A percentile compares a stretch with the other conserved stretches of the same genome.
These are phyloP conservation scores for Bruchidius siliquastri DNA, from an alignment of 2,888 invertebrate species.

Conservation along the genomic window DNA sequence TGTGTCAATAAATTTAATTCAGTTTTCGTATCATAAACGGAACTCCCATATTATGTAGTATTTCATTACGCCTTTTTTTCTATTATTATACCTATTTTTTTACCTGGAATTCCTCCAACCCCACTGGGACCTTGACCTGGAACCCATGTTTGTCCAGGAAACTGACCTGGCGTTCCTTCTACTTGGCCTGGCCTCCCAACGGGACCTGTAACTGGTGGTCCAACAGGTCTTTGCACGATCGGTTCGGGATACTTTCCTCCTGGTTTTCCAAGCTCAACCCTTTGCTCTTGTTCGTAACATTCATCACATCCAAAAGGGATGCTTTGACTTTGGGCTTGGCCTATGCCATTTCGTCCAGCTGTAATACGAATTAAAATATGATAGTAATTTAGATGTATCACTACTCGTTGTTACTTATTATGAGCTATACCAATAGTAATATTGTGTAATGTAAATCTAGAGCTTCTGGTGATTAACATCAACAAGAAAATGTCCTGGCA, in stretches of 20 bases:
- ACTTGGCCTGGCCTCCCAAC: constrained; percentile 7
- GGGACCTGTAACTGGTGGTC: not conserved
- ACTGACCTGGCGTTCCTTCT: not conserved
- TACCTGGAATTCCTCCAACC: constrained; percentile 3
- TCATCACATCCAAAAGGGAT: constrained; percentile 66
- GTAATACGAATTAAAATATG: constrained; percentile 27
- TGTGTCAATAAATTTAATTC: too few relatives aligned
- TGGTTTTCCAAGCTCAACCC: constrained; percentile 22
- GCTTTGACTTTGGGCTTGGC: constrained; percentile 84
- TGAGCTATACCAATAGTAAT: too few relatives aligned
- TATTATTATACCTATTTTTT: not conserved
- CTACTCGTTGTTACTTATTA: too few relatives aligned
- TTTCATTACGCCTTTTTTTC: too few relatives aligned
- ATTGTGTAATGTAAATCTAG: too few relatives aligned
- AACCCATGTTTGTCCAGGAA: constrained; percentile 11
- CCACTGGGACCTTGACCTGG: constrained; percentile 12
- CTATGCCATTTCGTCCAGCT: constrained; percentile 82
- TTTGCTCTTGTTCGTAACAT: constrained; percentile 48
- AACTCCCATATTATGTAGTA: too few relatives aligned
- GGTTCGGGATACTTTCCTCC: constrained; percentile 12
- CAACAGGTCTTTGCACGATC: constrained; percentile 10
- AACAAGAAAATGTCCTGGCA: too few relatives aligned
- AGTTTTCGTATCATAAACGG: too few relatives aligned
- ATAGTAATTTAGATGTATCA: not conserved
- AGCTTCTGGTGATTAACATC: too few relatives aligned